Evolutionary conservation across 2,888 invertebrate genomes (phyloP).

Genomic region (Acanthosepion lycidas): DNA sequence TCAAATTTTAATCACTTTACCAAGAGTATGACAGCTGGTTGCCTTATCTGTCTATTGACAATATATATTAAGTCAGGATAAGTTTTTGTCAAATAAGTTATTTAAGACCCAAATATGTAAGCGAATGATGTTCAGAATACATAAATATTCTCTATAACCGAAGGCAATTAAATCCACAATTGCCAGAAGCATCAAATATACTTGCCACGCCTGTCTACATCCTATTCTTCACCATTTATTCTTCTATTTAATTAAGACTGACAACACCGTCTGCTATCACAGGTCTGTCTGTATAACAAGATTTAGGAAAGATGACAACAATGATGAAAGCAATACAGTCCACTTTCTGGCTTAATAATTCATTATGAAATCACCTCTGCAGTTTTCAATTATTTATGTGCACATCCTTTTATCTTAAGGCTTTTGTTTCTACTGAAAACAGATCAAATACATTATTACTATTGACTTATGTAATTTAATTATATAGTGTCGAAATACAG

Average conservation of each 20-base stretch:
- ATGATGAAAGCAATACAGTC: neutral
- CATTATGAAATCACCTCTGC: neutral
- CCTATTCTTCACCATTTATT: neutral
- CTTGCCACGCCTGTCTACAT: neutral
- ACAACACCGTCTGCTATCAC: neutral
- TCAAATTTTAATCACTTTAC: too few relatives aligned
- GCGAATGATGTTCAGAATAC: too few relatives aligned
- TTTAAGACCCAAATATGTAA: too few relatives aligned
- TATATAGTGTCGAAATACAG: neutral
- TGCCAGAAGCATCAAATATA: neutral
- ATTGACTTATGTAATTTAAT: neutral
- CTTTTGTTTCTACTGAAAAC: neutral
- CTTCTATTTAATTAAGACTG: neutral
- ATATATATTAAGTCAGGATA: too few relatives aligned
- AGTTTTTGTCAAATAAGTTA: too few relatives aligned
- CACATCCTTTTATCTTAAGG: neutral
- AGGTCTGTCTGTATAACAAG: neutral
- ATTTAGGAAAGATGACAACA: neutral
- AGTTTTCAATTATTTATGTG: neutral
- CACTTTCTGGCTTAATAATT: neutral
- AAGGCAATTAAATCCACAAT: too few relatives aligned
- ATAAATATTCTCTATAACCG: too few relatives aligned
- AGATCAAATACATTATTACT: neutral
- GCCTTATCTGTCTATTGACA: too few relatives aligned
- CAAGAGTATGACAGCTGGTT: too few relatives aligned